These are phyloP conservation scores for Amphipyra berbera DNA, from an alignment of 2,888 invertebrate genomes.

Conservation along the genomic window DNA sequence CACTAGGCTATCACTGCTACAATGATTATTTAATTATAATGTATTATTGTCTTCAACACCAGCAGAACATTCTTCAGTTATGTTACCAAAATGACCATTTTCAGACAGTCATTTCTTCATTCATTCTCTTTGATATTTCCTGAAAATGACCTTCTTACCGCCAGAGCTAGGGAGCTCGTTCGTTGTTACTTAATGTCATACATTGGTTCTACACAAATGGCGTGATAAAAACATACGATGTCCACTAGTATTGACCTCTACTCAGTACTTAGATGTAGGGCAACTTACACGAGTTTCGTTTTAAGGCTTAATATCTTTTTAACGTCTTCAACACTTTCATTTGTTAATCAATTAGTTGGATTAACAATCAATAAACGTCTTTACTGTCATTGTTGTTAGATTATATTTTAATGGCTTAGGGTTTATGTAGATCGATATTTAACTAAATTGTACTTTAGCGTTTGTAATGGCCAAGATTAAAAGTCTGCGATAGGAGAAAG, in stretches of 20 bases:
- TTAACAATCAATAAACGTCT: slow-evolving; percentile 42
- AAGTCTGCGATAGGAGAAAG: no score
- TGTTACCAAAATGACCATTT: no score
- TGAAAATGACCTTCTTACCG: no score
- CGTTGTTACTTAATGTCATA: not conserved
- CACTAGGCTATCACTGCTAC: no score
- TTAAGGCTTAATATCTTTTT: slow-evolving; percentile 37
- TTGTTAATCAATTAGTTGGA: slow-evolving; percentile 39
- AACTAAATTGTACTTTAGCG: not conserved
- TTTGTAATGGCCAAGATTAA: not conserved
- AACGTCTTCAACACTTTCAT: slow-evolving; percentile 37
- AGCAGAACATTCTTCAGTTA: no score
- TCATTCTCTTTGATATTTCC: no score
- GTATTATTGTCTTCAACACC: no score
- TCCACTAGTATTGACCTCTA: slow-evolving; percentile 22
- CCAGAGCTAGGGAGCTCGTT: no score
- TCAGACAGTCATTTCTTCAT: no score
- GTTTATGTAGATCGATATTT: not conserved
- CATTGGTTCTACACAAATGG: slow-evolving; percentile 16
- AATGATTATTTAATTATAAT: no score
- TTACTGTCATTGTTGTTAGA: slow-evolving; percentile 11
- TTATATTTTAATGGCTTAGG: not conserved
- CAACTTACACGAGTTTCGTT: slow-evolving; percentile 20
- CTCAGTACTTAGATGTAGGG: slow-evolving; percentile 1
- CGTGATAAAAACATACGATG: slow-evolving; percentile 14